Base-by-base conservation (phyloP, 2,888 invertebrate genomes). In the Pterostichus madidus region DNA sequence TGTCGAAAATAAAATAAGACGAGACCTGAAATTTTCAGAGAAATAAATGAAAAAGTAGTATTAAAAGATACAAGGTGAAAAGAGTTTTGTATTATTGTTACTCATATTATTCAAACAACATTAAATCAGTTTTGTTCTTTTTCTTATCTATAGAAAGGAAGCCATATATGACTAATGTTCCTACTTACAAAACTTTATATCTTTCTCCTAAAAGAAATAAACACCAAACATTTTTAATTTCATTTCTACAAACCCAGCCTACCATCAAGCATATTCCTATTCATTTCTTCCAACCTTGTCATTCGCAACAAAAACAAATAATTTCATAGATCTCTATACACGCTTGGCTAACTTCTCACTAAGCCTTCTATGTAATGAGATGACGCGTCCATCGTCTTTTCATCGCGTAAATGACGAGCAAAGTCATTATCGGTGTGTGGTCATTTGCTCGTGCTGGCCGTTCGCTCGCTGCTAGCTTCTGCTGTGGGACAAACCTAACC, bases 381-480 rank as follows among this genome's bases (percentile, higher is more conserved):
- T 17, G 56, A 17, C 39, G 68, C 35, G 64, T 35, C n/a, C 35
- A 64, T 39, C 64, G 68, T 44, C 68, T 71, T 71, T 64, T 71
- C 44, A 71, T 71, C 44, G 46, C 68, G 44, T 71, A 71, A 56
- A 71, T 71, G 68, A 71, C 68, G 46, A 39, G 68, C n/a, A 44
- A 71, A 71, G 44, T 71, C 68, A 71, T 71, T 71, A 71, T 71
- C 68, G 44, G 68, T 71, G 68, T 71, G 68, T 71, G 68, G 68
- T 71, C 68, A 71, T 71, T 56, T 17, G 17, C 8, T 5, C 24
- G 1, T 24, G 24, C 24, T 24, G 24, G 24, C 24, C 24, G 24
- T 24, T 24, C 24, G 56, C 8, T 56, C 3, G 56, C 24, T 17
- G 11, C 56, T 56, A 13, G 56, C 17, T 56, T 39, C 39, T 24